These are phyloP conservation scores for Lathronympha strigana DNA, from an alignment of 2,888 invertebrate species.

Conservation along the genomic window DNA sequence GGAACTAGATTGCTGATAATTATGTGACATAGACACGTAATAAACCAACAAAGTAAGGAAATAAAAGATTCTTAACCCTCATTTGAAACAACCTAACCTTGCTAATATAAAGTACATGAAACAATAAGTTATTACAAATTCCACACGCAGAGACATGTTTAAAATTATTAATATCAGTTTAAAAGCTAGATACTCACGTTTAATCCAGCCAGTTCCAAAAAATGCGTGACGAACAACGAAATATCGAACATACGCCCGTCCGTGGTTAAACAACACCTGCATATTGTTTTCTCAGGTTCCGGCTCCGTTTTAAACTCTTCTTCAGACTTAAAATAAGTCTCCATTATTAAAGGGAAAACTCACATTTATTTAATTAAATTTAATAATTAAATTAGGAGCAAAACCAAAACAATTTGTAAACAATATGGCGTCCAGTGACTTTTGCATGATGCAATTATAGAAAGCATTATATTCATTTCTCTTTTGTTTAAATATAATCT, in stretches of 20 bases:
- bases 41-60: too few relatives aligned
- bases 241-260: slow-evolving; percentile 58
- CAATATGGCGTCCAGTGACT: slow-evolving; percentile 38
- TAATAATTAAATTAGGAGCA: neutral
- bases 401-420: slow-evolving; percentile 27
- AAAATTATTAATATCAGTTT: neutral
- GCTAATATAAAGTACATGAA: neutral
- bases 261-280: slow-evolving; percentile 69
- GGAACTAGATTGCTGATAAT: too few relatives aligned
- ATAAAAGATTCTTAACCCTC: too few relatives aligned
- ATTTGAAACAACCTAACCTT: neutral
- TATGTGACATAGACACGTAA: too few relatives aligned
- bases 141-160: neutral
- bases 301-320: slow-evolving; percentile 36
- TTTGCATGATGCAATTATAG: slow-evolving; percentile 18
- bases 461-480: too few relatives aligned
- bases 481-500: too few relatives aligned
- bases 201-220: slow-evolving; percentile 64
- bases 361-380: neutral
- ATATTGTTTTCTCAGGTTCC: slow-evolving; percentile 51
- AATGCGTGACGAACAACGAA: slow-evolving; percentile 49
- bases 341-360: slow-evolving; percentile 21
- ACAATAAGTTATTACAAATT: too few relatives aligned
- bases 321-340: slow-evolving; percentile 1
- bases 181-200: slow-evolving; percentile 57